Base-by-base conservation (phyloP, 2,113 vertebrate species). In the Rhinogobius similis region DNA sequence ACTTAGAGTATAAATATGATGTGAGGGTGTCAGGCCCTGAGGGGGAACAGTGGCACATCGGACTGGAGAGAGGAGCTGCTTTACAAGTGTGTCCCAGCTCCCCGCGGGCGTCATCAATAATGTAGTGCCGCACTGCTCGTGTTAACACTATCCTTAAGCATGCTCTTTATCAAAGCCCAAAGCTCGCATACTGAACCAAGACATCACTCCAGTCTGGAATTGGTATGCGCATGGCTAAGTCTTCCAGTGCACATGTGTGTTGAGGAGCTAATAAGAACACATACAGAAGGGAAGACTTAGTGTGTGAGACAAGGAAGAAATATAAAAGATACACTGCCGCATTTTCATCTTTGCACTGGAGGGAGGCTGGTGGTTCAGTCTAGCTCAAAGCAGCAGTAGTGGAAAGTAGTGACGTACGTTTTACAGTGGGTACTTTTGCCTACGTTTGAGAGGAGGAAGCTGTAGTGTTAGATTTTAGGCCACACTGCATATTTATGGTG, bases 71-170 rank as follows among this genome's bases (percentile, higher is more conserved):
- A 87, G 72, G 78, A 74, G 67, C 82, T 70, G 66, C 82, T 88
- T 76, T 76, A 78, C 68, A 79, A 70, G 73, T 70, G 71, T 84
- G 84, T 75, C 67, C 73, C 70, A 50, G 79, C 79, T 68, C 74
- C 55, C 1, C 18, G 71, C 55, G 76, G 26, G 71, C 55, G 79
- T 90, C 80, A 90, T 92, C 80, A 86, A 91, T 86, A 83, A 90
- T 91, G 86, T 46, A 91, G 72, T 14, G 74, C 81, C 55, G 70
- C 36, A 12, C 64, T 56, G 26, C 68, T 81, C 72, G 38, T 77
- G 84, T 83, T 86, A 77, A 84, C 85, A 76, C 78, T 52, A 36
- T 75, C 68, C 78, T 76, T 80, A 84, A 83, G 70, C 26, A 1
- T 20, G 41, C 65, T 84, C 72, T 82, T 88, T 86, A 83, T 65